These are phyloP conservation scores for Meta bourneti DNA, from an alignment of 2,888 invertebrate species.

Conservation along the genomic window DNA sequence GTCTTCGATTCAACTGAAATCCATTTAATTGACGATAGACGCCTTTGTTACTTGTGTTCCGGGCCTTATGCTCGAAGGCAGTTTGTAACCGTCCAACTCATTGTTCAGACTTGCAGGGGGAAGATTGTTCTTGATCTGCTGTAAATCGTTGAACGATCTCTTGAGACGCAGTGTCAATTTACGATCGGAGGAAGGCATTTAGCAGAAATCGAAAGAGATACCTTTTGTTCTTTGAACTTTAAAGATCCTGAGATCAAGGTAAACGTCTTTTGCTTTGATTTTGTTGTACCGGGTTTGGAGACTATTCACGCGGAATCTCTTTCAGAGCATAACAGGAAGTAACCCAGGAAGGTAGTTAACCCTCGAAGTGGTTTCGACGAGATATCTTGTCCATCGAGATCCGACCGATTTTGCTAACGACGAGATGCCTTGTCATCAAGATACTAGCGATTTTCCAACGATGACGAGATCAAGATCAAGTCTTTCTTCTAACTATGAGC, in stretches of 20 bases:
- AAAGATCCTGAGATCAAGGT: background rate
- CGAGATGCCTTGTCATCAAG: too few species aligned
- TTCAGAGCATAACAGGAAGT: too few species aligned
- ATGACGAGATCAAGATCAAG: too few species aligned
- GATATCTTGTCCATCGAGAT: too few species aligned
- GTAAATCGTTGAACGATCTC: background rate
- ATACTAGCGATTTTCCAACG: too few species aligned
- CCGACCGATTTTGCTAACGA: too few species aligned
- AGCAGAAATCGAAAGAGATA: background rate
- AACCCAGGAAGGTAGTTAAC: too few species aligned
- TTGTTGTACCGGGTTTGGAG: too few species aligned
- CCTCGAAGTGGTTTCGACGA: too few species aligned
- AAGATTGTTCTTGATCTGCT: background rate
- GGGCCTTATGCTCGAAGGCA: background rate
- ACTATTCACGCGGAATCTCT: too few species aligned
- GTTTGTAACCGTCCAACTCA: background rate
- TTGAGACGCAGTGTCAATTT: background rate
- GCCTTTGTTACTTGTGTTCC: slow-evolving; percentile 18
- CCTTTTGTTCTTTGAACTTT: background rate
- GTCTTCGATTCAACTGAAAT: slow-evolving; percentile 44
- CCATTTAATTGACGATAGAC: slow-evolving; percentile 42
- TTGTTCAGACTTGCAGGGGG: background rate
- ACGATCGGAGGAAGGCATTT: background rate
- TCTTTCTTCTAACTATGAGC: too few species aligned
- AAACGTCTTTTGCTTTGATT: too few species aligned